phyloP scores from a whole-genome alignment of 2,888 invertebrate species.

The Brachyptera putata region DNA sequence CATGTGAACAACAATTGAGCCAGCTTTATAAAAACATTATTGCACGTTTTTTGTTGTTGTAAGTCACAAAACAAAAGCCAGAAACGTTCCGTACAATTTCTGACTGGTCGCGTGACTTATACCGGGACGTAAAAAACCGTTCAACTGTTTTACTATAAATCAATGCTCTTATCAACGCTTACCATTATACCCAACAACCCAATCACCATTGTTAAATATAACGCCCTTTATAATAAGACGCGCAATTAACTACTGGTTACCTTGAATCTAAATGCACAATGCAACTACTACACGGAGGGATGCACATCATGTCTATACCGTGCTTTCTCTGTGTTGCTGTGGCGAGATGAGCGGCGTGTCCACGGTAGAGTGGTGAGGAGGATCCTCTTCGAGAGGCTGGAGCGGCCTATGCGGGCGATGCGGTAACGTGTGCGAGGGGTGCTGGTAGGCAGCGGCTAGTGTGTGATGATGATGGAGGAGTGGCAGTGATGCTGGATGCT shows the following conservation, averaged over 20 bases:
- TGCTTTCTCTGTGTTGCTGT: slow-evolving; percentile 29
- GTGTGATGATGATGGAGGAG: slow-evolving; percentile 42
- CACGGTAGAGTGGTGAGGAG: slow-evolving; percentile 23
- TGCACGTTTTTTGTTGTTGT: too few species aligned
- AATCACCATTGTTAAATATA: too few species aligned
- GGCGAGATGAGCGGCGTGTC: slow-evolving; percentile 30
- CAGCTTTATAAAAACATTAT: too few species aligned
- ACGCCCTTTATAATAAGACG: too few species aligned
- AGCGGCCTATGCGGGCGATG: slow-evolving; percentile 42
- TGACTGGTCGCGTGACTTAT: too few species aligned
- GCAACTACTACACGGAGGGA: background rate
- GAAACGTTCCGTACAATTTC: too few species aligned
- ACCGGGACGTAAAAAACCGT: too few species aligned
- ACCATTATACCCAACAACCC: too few species aligned
- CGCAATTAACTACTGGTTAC: slow-evolving; percentile 15
- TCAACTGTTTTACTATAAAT: too few species aligned
- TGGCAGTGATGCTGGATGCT: slow-evolving; percentile 44
- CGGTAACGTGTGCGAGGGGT: slow-evolving; percentile 40
- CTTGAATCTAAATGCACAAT: slow-evolving; percentile 1
- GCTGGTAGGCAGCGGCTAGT: slow-evolving; percentile 42
- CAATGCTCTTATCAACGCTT: too few species aligned
- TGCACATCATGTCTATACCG: slow-evolving; percentile 27
- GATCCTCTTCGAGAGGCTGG: slow-evolving; percentile 43
- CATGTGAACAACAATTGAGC: too few species aligned
- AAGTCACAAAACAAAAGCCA: too few species aligned